A percentile compares a stretch with the other conserved stretches of the same genome.
Conservation (phyloP, 2,113 vertebrate species). For the Takifugu bimaculatus region DNA sequence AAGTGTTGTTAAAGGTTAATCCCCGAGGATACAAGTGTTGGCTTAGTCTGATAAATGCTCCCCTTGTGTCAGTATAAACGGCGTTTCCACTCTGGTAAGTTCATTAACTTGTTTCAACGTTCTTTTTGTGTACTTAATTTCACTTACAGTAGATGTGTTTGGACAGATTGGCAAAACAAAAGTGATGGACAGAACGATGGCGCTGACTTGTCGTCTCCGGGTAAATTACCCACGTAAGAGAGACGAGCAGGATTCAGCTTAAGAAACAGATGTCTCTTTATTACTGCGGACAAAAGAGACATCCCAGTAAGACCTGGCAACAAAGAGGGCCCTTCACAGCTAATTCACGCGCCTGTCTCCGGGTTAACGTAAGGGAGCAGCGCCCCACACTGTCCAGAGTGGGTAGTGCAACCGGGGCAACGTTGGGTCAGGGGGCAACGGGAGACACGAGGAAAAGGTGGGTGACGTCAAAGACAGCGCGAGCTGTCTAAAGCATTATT, state of each 20-base stretch:
- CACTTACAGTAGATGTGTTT: constrained; percentile 22
- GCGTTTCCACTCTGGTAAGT: not conserved
- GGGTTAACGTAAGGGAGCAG: constrained; percentile 43
- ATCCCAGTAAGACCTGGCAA: constrained; percentile 19
- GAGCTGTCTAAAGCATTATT: too few relatives aligned
- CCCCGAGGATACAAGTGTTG: constrained; percentile 13
- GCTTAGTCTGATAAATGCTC: constrained; percentile 13
- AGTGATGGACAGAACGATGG: constrained; percentile 29
- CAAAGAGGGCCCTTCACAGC: constrained; percentile 13
- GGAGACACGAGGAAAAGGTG: constrained; percentile 38
- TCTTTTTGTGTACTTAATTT: constrained; percentile 19
- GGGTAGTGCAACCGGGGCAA: constrained; percentile 8
- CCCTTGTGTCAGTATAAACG: constrained; percentile 6
- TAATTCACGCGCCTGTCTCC: not conserved
- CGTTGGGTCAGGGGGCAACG: not conserved
- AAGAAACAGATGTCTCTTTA: constrained; percentile 44
- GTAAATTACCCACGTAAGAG: constrained; percentile 20
- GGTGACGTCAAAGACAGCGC: constrained; percentile 36
- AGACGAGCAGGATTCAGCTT: constrained; percentile 30
- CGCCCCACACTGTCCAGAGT: constrained; percentile 47
- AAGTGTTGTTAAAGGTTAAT: constrained; percentile 14
- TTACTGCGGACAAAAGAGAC: constrained; percentile 21
- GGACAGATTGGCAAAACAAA: constrained; percentile 38
- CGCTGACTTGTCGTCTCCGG: constrained; percentile 11
- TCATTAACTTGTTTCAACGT: constrained; percentile 21